phyloP scores from a whole-genome alignment of 2,888 invertebrate species.

The Dasysyrphus tricinctus region DNA sequence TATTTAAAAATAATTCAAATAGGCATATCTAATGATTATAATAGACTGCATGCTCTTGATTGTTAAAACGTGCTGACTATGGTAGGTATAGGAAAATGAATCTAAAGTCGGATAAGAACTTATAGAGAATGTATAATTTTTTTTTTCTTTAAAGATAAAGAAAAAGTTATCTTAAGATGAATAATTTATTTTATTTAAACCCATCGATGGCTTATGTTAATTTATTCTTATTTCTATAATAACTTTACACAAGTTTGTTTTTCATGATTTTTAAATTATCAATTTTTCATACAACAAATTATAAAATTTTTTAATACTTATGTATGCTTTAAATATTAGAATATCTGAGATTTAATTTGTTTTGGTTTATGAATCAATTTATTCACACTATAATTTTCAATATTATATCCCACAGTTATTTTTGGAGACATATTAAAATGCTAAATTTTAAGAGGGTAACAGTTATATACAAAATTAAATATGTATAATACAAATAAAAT shows the following conservation, averaged over 20 bases:
- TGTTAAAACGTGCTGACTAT: not conserved
- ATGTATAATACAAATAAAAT: too few species aligned
- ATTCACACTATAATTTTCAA: constrained; percentile 47
- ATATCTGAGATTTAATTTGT: not conserved
- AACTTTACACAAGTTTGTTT: not conserved
- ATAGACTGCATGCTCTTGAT: not conserved
- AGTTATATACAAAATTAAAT: too few species aligned
- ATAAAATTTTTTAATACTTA: not conserved
- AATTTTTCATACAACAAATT: not conserved
- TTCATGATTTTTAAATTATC: not conserved
- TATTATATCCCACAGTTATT: constrained; percentile 26
- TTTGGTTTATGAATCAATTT: constrained; percentile 22
- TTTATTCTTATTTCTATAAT: not conserved
- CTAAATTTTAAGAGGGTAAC: too few species aligned
- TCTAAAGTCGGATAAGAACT: not conserved
- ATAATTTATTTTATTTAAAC: not conserved
- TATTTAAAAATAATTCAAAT: not conserved
- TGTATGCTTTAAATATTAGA: not conserved
- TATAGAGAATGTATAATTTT: not conserved
- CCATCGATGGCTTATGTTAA: constrained; percentile 23
- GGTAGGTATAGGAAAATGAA: not conserved
- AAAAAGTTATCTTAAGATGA: not conserved
- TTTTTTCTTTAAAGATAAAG: too few species aligned
- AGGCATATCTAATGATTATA: not conserved
- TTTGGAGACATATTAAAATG: too few species aligned